Base-by-base conservation (phyloP, 2,888 invertebrate species). In the Vannuccia rotundouncinata region DNA sequence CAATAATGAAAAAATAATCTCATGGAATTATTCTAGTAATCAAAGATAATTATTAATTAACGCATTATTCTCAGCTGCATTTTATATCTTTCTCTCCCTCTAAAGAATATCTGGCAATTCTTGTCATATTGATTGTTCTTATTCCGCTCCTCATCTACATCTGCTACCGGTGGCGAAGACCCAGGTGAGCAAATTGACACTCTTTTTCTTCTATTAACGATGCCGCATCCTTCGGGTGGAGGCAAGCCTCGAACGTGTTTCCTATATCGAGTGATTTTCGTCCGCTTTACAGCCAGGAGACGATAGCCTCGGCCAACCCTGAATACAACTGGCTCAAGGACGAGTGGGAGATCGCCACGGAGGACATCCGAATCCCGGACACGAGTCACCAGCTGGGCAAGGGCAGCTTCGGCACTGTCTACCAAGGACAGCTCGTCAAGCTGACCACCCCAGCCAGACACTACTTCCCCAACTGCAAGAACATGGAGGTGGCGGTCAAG, bases 381-480 rank as follows among this genome's bases (percentile, higher is more conserved):
- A 17, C 31, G 31, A 22, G 31, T 10, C 28, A 31, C 31, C 74
- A 31, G 1, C 77, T 80, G 17, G 80, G 80, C 0, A 80, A 80
- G 59, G 80, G 80, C 30, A 80, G 76, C 31, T 80, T 80, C 29
- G 80, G 80, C 25, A 80, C 78, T 22, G 80, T 80, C 27, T 80
- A 75, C 31, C 77, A 31, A 1, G 80, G 80, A 27, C 2, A 25
- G n/a, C 28, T 80, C 2, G 31, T 25, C n/a, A 29, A 74, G 59
- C 29, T 80, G 74, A 77, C 30, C 10, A 79, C 80, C 10, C 80
- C 80, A 1, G 31, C 76, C 45, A n/a, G 45, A 2, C 31, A 45
- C 10, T 31, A 31, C 10, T 77, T 59, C 45, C 31, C 30, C n/a
- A 27, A 31, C 22, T 1, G 1, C 29, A 31, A 17, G 29, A 5